phyloP scores from a whole-genome alignment of 2,113 vertebrate species.

The Orthonyx spaldingii region DNA sequence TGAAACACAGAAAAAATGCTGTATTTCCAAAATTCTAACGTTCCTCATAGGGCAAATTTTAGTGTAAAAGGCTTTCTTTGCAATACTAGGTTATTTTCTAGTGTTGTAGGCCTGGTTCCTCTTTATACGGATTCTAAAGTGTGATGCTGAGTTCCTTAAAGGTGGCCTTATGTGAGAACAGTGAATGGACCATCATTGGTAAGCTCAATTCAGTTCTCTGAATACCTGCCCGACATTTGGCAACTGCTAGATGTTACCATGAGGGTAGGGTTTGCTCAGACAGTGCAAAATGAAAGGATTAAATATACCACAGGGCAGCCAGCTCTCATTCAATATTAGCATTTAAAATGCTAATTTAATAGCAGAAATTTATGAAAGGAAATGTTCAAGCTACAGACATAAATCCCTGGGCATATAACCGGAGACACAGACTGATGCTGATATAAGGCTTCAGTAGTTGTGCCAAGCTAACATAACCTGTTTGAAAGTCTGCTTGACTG shows the following conservation, averaged over 20 bases:
- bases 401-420: not conserved
- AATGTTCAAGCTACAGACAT: not conserved
- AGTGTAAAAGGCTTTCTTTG: not conserved
- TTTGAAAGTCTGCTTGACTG: not conserved
- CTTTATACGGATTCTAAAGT: not conserved
- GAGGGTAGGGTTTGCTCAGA: not conserved
- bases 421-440: not conserved
- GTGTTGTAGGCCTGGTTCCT: not conserved
- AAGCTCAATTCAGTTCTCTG: not conserved
- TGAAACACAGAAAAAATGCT: not conserved
- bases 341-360: constrained; percentile 2
- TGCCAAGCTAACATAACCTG: not conserved
- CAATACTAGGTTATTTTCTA: not conserved
- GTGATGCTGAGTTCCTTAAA: not conserved
- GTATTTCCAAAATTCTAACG: not conserved
- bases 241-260: not conserved
- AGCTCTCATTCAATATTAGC: not conserved
- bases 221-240: not conserved
- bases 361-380: not conserved
- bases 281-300: not conserved
- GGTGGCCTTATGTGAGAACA: not conserved
- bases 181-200: not conserved
- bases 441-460: not conserved
- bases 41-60: not conserved
- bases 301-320: not conserved